A percentile compares a stretch with the other conserved stretches of the same genome.
Conservation (phyloP, 2,797 vertebrate genomes). For the Chelonia mydas region DNA sequence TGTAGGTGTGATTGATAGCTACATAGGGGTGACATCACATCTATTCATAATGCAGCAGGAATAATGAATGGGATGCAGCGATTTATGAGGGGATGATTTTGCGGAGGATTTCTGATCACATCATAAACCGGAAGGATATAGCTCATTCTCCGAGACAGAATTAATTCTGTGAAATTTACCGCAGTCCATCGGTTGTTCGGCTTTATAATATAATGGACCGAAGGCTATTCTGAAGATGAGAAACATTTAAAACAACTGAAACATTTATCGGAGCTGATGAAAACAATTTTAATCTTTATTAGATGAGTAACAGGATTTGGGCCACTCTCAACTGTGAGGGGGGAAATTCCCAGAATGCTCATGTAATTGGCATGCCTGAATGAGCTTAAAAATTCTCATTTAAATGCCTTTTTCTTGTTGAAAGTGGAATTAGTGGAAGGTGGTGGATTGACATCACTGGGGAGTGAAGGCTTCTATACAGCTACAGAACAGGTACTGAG, state of each 20-base stretch:
- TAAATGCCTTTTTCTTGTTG: slow-evolving; percentile 4
- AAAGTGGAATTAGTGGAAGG: not conserved
- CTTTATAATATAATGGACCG: not conserved
- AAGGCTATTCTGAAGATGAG: not conserved
- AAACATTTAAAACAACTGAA: not conserved
- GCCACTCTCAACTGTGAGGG: not conserved
- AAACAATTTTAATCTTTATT: not conserved
- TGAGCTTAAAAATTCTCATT: not conserved
- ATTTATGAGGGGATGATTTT: not conserved
- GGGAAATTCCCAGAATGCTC: slow-evolving; percentile 18
- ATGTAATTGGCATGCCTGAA: not conserved
- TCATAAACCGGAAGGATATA: not conserved
- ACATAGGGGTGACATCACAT: not conserved
- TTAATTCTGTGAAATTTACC: not conserved
- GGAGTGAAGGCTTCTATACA: not conserved
- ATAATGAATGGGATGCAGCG: not conserved
- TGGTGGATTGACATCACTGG: fast-evolving
- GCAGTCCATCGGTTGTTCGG: not conserved
- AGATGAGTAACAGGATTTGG: not conserved
- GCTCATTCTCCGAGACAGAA: not conserved
- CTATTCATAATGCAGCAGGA: not conserved
- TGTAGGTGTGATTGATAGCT: not conserved
- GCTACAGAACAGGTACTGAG: not conserved
- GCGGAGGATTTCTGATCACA: not conserved
- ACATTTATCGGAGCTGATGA: not conserved